Base-by-base conservation (phyloP, 2,113 vertebrate species). In the Xyliphius kryptos region DNA sequence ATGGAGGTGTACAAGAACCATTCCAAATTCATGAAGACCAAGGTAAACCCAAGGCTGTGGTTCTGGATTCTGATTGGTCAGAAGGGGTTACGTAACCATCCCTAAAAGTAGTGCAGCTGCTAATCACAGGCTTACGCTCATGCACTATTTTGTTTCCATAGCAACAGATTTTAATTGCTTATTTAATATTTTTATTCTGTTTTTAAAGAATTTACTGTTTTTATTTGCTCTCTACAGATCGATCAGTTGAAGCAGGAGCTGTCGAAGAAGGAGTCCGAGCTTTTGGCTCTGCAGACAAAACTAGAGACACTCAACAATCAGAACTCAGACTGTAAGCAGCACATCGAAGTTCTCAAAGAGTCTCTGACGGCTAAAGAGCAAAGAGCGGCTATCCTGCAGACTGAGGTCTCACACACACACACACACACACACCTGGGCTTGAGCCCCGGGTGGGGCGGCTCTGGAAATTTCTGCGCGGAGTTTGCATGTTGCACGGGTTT, bases 1-100 rank as follows among this genome's bases (percentile, higher is more conserved):
- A 97, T 99, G 85, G 96, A 99, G 86, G 94, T 97, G 85, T 99
- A 99, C 89, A 99, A 97, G 87, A 99, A 94, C 85, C 96, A 99
- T 84, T 96, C 96, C 61, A 98, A 98, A 90, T 99, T 99, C 80
- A 98, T 99, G 96, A 99, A 99, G 87, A 90, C 89, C 64, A 99
- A 99, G 94, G 96, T 98, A 90, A n/a, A n/a, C n/a, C n/a, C n/a
- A n/a, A n/a, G n/a, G n/a, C n/a, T n/a, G n/a, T n/a, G n/a, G n/a
- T n/a, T n/a, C n/a, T n/a, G n/a, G n/a, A n/a, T n/a, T n/a, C n/a
- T n/a, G n/a, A n/a, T n/a, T n/a, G n/a, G n/a, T n/a, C n/a, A n/a
- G n/a, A n/a, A n/a, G n/a, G n/a, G n/a, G n/a, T n/a, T n/a, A n/a
- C n/a, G n/a, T n/a, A n/a, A n/a, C n/a, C n/a, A n/a, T n/a, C n/a